Evolutionary conservation across 2,888 invertebrate species (phyloP), one percentile per base, ranked within the genome.

Genomic region (Acleris laterana): DNA sequence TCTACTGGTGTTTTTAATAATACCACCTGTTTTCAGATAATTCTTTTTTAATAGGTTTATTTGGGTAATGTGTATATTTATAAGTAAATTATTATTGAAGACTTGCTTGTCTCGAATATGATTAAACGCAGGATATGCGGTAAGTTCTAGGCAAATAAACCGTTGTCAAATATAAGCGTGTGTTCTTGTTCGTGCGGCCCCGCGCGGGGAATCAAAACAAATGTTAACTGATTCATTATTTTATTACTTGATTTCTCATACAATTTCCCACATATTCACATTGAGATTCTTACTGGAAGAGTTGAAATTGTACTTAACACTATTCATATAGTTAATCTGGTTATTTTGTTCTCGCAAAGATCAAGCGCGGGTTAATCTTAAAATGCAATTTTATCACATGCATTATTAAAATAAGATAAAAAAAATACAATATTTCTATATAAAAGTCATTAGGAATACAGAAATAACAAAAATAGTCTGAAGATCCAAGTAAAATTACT

Each of bases 21-120:
- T 87, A 84, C 90, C 89, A 88, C 90, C 91, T 87, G 81, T 87
- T 84, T 85, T 79, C 75, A 76, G 76, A 70, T 73, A 76, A 80
- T 81, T 80, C 77, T 84, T 86, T 85, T 88, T 85, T 85, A 82
- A 80, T 90, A 90, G 87, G 83, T 88, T 86, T 88, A 88, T 90
- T 88, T 91, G 92, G 91, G 89, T 89, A 87, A 90, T 87, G 83
- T 90, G 86, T 90, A 88, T 91, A 89, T 89, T 90, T 90, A 84
- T 91, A 91, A 90, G 90, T 91, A 89, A 91, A 89, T 92, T 91
- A 92, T 91, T 89, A 89, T 83, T 85, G 88, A 89, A 82, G 79
- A 87, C 87, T 83, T 84, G 76, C 79, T 83, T 87, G 88, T 91
- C 91, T 92, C 90, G 90, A 91, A 92, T 91, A 91, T 83, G 78